Conservation (phyloP, 2,113 vertebrate genomes). For the Centropus bengalensis region DNA sequence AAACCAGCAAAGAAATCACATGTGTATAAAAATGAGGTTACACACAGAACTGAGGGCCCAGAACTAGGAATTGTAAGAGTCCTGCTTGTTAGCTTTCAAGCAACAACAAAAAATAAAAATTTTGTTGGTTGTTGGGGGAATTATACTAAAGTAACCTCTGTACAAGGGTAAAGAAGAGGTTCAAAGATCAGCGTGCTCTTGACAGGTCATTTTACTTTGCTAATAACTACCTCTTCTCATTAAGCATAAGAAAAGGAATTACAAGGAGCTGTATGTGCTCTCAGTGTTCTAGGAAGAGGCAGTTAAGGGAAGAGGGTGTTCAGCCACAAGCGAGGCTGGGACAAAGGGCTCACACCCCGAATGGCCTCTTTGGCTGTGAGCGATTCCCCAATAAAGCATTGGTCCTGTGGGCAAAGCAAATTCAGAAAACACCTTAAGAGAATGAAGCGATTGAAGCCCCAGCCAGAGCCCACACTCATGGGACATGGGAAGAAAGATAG, state of each 20-base stretch:
- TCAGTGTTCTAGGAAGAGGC: background rate
- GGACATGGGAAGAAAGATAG: background rate
- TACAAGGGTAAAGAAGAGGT: background rate
- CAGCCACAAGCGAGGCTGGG: accelerated
- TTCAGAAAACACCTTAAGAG: background rate
- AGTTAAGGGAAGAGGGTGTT: background rate
- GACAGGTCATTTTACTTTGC: background rate
- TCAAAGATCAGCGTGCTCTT: background rate
- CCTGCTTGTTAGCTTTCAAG: background rate
- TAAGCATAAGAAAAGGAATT: background rate
- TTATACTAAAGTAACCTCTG: background rate
- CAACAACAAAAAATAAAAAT: background rate
- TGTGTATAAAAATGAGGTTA: accelerated
- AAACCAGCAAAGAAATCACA: background rate
- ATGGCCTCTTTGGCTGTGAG: background rate
- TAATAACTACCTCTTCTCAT: background rate
- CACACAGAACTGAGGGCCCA: background rate
- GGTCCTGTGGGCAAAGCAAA: background rate
- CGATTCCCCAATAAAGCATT: accelerated
- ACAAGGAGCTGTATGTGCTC: background rate
- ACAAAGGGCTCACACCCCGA: background rate
- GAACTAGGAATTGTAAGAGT: background rate
- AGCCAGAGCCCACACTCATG: background rate
- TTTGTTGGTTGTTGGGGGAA: background rate
- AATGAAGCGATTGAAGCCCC: background rate